Evolutionary conservation across 2,113 vertebrate species (phyloP), one percentile per base, ranked within the genome.

Genomic region (Sakesphorus luctuosus): DNA sequence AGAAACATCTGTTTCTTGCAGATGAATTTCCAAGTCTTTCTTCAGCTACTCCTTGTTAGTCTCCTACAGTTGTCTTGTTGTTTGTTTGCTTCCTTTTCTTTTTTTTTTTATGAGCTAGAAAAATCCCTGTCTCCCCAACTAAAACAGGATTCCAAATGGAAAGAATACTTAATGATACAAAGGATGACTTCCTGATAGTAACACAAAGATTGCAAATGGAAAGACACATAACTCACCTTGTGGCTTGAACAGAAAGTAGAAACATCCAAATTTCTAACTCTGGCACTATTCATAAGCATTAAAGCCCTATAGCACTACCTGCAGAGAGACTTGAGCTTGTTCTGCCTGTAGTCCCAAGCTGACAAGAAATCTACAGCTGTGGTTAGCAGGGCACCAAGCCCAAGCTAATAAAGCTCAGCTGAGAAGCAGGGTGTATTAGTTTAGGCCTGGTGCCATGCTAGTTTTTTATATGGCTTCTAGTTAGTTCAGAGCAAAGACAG

Each of bases 361-460:
- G 33, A 86, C 65, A 81, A 92, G 65, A 86, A 97, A 38, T 13
- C 43, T 73, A 61, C 93, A 92, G 89, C 91, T 96, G 94, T 68
- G 94, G 94, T 81, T 93, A 72, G 38, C 17, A 87, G 65, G 95
- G 94, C 94, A 95, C 33, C 69, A 89, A 87, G 95, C 96, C 94
- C 95, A 97, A 92, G 52, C 29, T 81, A 96, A 89, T 87, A 93
- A 93, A 90, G 76, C 38, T 81, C 91, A 97, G 59, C 90, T 94
- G 94, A 90, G 83, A 90, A 95, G 73, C 76, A 65, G 29, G 44
- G 35, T 19, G 6, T 89, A 49, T 95, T 93, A 81, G 80, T 81
- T 93, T 93, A 84, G 95, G 94, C 80, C 5, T 33, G 7, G n/a
- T 90, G 91, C 95, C 95, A 95, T 3, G 0, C 26, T 93, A 43